Evolutionary conservation across 2,888 invertebrate species (phyloP), one percentile per base, ranked within the genome.

Genomic region (Allygus modestus): DNA sequence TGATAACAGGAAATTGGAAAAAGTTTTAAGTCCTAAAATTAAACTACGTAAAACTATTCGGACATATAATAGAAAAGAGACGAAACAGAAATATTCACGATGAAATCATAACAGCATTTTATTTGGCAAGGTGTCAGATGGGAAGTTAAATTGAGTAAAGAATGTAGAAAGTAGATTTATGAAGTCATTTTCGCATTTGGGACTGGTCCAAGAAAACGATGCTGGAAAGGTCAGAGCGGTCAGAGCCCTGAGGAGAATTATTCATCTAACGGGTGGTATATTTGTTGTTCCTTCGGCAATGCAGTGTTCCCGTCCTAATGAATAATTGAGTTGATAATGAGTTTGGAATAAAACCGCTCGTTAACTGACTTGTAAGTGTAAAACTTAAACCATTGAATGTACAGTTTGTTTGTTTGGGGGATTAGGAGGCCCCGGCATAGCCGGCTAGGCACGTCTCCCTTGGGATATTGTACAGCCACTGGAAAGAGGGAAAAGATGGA

Each of bases 121-220:
- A 65, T 65, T 58, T 65, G 65, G 65, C 65, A 65, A 15, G 0
- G 65, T 28, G 31, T 28, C 65, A 31, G 65, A 9, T 54, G 7
- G 20, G 12, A 65, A 65, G 65, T 65, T 65, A 31, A 28, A 65
- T 28, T 65, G 12, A 28, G 65, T 1, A 46, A 51, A 23, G 65
- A 31, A 31, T 65, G 65, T 28, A 65, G 54, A 15, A 23, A 23
- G 23, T 20, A 5, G 23, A 54, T 54, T 46, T 46, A 46, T 46
- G 46, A 54, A 54, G 20, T 54, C 54, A 65, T 65, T 17, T 31
- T 65, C 65, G 54, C 23, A 5, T 11, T 65, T 65, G 65, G 65
- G 65, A 65, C 12, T 0, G 15, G 17, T 65, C 65, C 65, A 65
- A 65, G 23, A 54, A 46, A 20, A 4, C 65, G 28, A 65, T 1